Conservation (phyloP, 2,888 invertebrate genomes). For the Protophormia terraenovae region DNA sequence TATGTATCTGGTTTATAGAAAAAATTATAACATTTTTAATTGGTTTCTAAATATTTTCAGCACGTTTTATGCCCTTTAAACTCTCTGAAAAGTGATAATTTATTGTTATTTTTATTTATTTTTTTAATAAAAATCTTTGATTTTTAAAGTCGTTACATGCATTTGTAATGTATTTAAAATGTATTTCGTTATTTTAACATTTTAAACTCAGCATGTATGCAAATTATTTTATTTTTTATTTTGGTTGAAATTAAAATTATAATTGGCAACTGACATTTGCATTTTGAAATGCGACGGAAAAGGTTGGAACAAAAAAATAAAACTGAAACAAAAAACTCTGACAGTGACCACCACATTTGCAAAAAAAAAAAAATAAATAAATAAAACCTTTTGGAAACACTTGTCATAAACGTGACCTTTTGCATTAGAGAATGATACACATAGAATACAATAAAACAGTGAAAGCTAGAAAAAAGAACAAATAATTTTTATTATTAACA, state of each 20-base stretch:
- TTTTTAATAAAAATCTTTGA: constrained; percentile 36
- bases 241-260: constrained; percentile 57
- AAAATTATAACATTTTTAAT: constrained; percentile 59
- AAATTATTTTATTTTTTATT: constrained; percentile 22
- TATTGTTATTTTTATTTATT: constrained; percentile 37
- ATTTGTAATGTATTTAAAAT: background rate
- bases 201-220: constrained; percentile 62
- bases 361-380: constrained; percentile 28
- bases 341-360: constrained; percentile 44
- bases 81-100: constrained; percentile 57
- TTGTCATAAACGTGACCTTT: constrained; percentile 64
- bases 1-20: background rate
- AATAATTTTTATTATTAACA: too few relatives aligned
- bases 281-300: constrained; percentile 40
- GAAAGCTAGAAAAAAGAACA: background rate
- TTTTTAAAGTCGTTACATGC: constrained; percentile 25
- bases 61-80: constrained; percentile 60
- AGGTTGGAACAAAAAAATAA: constrained; percentile 4
- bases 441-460: constrained; percentile 30
- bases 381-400: constrained; percentile 50
- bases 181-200: constrained; percentile 23
- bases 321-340: too few relatives aligned
- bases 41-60: constrained; percentile 65
- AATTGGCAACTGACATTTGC: constrained; percentile 66
- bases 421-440: constrained; percentile 4